Evolutionary conservation across 1,140 invertebrate species (phyloP), one percentile per base, ranked within the genome.

Genomic region (Eufriesea mexicana): DNA sequence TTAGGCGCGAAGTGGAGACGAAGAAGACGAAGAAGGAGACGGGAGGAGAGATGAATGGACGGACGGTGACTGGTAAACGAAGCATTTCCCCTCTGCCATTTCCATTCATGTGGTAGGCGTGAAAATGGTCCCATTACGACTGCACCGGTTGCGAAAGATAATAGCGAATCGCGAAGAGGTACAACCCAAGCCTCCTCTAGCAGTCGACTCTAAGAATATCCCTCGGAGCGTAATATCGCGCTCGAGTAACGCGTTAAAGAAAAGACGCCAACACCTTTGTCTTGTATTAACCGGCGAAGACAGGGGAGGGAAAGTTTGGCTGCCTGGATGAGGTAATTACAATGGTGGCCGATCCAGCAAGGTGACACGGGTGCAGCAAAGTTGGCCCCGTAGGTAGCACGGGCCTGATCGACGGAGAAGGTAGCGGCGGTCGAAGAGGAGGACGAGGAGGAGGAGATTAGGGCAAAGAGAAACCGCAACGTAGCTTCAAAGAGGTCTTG

Each of bases 391-490:
- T 73, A 81, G 88, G 82, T 78, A 78, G 75, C 73, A 71, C 79
- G 79, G 80, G 77, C 61, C 81, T 54, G 86, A 87, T 85, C 86
- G 83, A 83, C 59, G 66, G 64, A 67, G 51, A 84, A 79, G 76
- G 75, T 54, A 76, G 70, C 35, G 47, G 61, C 79, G 64, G 84
- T 49, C 14, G 79, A 45, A 9, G 68, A 75, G 49, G 68, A 57
- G 62, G 54, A 14, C 70, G 57, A 75, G 74, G 75, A 87, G 84
- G 80, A 86, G 79, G 87, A 81, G 84, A 88, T 89, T 84, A 86
- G 73, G 87, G 88, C 89, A 90, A 89, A 91, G 91, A 91, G 88
- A 94, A 94, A 94, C 93, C 93, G 92, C 94, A 93, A 82, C 91
- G 87, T 89, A 91, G 91, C 90, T 93, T 91, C 91, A 93, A 92